Conservation (phyloP, 2,797 vertebrate species). For the Acipenser oxyrinchus region DNA sequence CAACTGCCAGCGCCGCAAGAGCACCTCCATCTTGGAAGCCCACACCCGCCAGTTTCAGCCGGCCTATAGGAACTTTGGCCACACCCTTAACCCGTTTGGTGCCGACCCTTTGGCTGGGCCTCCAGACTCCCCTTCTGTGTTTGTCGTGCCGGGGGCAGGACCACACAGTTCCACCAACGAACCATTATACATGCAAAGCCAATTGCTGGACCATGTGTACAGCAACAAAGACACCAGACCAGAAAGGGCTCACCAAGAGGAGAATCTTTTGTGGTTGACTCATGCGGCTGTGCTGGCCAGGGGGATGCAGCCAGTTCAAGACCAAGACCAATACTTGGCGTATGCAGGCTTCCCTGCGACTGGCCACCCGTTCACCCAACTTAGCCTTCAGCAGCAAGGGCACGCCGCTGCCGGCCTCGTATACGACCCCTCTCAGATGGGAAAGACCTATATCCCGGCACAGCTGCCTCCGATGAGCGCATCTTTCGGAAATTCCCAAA, state of each 20-base stretch:
- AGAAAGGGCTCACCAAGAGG: slow-evolving; percentile 69
- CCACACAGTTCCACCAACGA: slow-evolving; percentile 62
- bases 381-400: slow-evolving; percentile 67
- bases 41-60: slow-evolving; percentile 87
- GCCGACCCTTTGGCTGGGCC: slow-evolving; percentile 60
- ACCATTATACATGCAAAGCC: slow-evolving; percentile 64
- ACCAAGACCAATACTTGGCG: slow-evolving; percentile 79
- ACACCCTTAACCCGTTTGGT: slow-evolving; percentile 73
- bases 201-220: slow-evolving; percentile 46
- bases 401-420: slow-evolving; percentile 62
- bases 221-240: slow-evolving; percentile 67
- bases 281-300: slow-evolving; percentile 76
- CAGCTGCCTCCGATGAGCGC: slow-evolving; percentile 60
- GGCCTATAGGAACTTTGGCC: slow-evolving; percentile 73
- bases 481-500: slow-evolving; percentile 29
- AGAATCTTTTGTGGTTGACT: slow-evolving; percentile 72
- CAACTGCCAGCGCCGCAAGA: slow-evolving; percentile 88
- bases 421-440: slow-evolving; percentile 68
- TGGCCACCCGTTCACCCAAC: slow-evolving; percentile 67
- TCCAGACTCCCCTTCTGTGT: slow-evolving; percentile 47
- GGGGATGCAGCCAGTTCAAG: slow-evolving; percentile 56
- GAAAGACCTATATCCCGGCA: slow-evolving; percentile 72
- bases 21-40: slow-evolving; percentile 94
- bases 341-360: slow-evolving; percentile 63
- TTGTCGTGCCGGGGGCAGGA: slow-evolving; percentile 57